Conservation (phyloP, 1,140 invertebrate species). For the Onthophagus taurus region DNA sequence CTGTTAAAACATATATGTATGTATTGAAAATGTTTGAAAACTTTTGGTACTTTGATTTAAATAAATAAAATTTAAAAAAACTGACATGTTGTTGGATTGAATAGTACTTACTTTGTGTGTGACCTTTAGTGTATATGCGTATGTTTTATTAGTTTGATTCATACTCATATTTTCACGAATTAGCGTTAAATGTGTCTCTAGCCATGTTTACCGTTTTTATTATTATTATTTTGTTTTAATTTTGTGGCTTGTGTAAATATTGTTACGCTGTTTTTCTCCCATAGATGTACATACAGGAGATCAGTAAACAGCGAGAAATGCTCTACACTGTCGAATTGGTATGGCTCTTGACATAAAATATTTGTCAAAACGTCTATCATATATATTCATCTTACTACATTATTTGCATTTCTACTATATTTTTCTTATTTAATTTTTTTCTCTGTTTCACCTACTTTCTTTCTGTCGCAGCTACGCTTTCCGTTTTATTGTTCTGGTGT, state of each 20-base stretch:
- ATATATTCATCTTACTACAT: constrained; percentile 14
- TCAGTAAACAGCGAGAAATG: constrained; percentile 78
- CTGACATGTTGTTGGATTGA: too few species aligned
- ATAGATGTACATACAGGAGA: constrained; percentile 78
- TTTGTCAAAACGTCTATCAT: constrained; percentile 19
- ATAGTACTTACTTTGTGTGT: too few species aligned
- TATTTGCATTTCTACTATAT: constrained; percentile 9
- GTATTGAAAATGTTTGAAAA: too few species aligned
- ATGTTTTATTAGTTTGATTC: neutral
- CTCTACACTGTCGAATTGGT: constrained; percentile 77
- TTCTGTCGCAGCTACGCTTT: too few species aligned
- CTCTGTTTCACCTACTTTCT: constrained; percentile 9
- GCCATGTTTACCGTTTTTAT: constrained; percentile 1
- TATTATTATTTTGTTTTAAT: constrained; percentile 3
- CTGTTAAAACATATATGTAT: too few species aligned
- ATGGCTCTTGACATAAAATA: constrained; percentile 41
- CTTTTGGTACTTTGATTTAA: too few species aligned
- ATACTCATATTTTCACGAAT: too few species aligned
- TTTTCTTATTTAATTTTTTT: constrained; percentile 9
- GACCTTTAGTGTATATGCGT: too few species aligned
- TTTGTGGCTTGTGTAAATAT: constrained; percentile 33
- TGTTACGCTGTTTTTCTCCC: constrained; percentile 38
- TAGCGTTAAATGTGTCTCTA: too few species aligned
- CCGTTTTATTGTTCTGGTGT: too few species aligned
- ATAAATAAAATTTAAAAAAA: too few species aligned